Conservation (phyloP, 2,888 invertebrate genomes). For the Brachyptera putata region DNA sequence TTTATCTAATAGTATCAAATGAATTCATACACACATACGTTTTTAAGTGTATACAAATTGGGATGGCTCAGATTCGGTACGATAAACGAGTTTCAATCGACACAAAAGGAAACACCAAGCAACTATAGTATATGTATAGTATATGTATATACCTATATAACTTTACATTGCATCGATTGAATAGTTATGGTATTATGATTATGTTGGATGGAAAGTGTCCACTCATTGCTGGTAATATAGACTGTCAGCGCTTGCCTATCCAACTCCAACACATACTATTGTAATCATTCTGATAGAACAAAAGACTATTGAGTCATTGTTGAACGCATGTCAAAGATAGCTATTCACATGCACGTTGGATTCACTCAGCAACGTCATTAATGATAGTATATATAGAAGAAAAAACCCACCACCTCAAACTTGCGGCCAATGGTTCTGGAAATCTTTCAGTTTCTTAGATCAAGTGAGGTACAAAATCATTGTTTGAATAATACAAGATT, state of each 20-base stretch:
- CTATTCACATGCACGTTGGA: slow-evolving; percentile 21
- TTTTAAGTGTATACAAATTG: slow-evolving; percentile 11
- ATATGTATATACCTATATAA: background rate
- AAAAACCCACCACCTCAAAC: slow-evolving; percentile 6
- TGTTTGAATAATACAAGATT: slow-evolving; percentile 1
- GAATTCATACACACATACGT: background rate
- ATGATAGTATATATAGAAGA: background rate
- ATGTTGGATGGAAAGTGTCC: slow-evolving; percentile 23
- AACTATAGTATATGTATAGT: background rate
- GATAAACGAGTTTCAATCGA: background rate
- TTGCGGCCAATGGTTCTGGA: too few species aligned
- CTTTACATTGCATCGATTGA: slow-evolving; percentile 13
- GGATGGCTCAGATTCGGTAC: background rate
- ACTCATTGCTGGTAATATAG: slow-evolving; percentile 29
- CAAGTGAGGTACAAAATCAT: background rate
- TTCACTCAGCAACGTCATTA: slow-evolving; percentile 24
- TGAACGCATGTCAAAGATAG: slow-evolving; percentile 24
- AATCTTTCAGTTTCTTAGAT: slow-evolving; percentile 15
- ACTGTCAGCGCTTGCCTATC: slow-evolving; percentile 3
- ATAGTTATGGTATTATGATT: slow-evolving; percentile 13
- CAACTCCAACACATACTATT: background rate
- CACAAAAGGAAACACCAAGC: slow-evolving; percentile 16
- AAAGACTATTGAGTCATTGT: slow-evolving; percentile 27
- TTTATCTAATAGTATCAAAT: slow-evolving; percentile 12
- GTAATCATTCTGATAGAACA: slow-evolving; percentile 20